Evolutionary conservation across 2,888 invertebrate species (phyloP).

Genomic region (Emesis furor): DNA sequence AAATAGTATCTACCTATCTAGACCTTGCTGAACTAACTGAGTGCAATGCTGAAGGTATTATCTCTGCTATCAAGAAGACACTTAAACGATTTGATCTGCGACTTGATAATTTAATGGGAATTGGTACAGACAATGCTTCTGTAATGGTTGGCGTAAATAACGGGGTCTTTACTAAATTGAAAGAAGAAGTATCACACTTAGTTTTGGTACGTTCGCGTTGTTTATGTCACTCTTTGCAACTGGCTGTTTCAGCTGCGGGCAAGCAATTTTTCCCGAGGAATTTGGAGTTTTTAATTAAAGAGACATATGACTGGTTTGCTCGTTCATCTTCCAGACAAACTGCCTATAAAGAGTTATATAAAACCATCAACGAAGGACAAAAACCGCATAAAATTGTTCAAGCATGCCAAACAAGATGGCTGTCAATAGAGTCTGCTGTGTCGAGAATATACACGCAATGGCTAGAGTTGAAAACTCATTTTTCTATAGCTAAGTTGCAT

Average conservation of each 20-base stretch:
- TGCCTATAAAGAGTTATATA: conserved; percentile 10
- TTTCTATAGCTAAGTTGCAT: conserved; percentile 5
- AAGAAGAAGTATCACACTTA: background rate
- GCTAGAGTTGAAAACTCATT: background rate
- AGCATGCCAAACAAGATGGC: conserved; percentile 19
- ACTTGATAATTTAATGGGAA: conserved; percentile 5
- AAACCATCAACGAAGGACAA: conserved; percentile 12
- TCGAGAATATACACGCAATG: conserved; percentile 13
- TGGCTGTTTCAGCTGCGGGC: conserved; percentile 1
- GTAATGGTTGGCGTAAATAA: conserved; percentile 17
- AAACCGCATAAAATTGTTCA: conserved; percentile 19
- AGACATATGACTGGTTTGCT: conserved; percentile 12
- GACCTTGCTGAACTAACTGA: conserved; percentile 7
- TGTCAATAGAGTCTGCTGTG: conserved; percentile 12
- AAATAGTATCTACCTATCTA: conserved; percentile 12
- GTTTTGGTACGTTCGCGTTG: conserved; percentile 14
- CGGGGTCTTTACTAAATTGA: conserved; percentile 9
- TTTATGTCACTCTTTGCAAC: conserved; percentile 17
- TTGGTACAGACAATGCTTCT: conserved; percentile 8
- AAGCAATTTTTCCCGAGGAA: background rate
- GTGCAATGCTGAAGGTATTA: conserved; percentile 14
- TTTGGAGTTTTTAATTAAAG: background rate
- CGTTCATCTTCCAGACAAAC: conserved; percentile 5
- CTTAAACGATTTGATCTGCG: background rate
- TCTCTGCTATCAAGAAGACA: conserved; percentile 1